phyloP scores from a whole-genome alignment of 2,113 vertebrate species.

The Bos taurus region DNA sequence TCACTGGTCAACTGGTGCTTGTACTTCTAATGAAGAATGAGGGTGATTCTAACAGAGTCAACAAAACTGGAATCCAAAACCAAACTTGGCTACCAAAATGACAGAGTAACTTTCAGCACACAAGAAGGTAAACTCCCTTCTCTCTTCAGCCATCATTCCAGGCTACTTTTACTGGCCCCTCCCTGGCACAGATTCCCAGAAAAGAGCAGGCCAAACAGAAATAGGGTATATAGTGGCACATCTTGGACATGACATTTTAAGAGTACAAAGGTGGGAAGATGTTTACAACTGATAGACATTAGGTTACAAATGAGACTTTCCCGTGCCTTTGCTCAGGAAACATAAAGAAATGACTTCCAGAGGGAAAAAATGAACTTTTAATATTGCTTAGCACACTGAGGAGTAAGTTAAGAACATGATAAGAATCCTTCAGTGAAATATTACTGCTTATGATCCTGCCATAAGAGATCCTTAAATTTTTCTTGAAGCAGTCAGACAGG shows the following conservation, averaged over 20 bases:
- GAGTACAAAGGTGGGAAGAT: background rate
- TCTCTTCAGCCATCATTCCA: background rate
- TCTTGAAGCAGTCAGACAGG: background rate
- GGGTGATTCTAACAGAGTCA: background rate
- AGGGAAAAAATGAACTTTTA: background rate
- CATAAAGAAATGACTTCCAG: background rate
- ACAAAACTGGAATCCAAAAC: background rate
- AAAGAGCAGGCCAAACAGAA: background rate
- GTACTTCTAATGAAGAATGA: background rate
- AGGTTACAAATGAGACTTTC: background rate
- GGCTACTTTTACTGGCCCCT: background rate
- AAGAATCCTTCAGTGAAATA: background rate
- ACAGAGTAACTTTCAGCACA: background rate
- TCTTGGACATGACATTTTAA: background rate
- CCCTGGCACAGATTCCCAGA: background rate
- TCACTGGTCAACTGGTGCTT: background rate
- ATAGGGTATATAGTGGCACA: background rate
- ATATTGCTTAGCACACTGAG: background rate
- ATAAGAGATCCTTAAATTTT: background rate
- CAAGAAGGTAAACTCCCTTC: background rate
- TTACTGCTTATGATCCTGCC: background rate
- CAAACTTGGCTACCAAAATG: background rate
- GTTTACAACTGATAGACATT: background rate
- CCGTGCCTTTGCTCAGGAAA: background rate
- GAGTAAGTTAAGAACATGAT: background rate